These are phyloP conservation scores for Mycalesis mineus DNA, from an alignment of 2,888 invertebrate genomes.

Conservation along the genomic window DNA sequence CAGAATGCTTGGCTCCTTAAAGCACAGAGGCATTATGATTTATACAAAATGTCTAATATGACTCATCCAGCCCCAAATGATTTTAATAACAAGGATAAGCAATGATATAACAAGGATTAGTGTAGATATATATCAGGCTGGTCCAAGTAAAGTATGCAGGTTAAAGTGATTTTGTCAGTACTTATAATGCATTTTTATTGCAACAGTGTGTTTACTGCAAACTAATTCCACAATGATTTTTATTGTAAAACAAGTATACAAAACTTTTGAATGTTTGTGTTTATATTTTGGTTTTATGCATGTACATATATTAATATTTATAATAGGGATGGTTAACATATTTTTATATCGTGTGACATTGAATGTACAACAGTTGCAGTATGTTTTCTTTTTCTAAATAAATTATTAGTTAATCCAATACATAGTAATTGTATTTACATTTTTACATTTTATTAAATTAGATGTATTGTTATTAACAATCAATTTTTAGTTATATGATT, in stretches of 20 bases:
- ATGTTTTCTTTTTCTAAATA: conserved; percentile 1
- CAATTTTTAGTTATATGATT: neutral
- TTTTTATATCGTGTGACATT: conserved; percentile 27
- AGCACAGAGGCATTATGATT: conserved; percentile 60
- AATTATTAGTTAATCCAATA: conserved; percentile 2
- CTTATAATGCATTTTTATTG: neutral
- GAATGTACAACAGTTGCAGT: conserved; percentile 3
- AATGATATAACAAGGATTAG: conserved; percentile 34
- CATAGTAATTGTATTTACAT: conserved; percentile 3
- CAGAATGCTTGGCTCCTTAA: conserved; percentile 62
- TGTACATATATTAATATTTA: conserved; percentile 18
- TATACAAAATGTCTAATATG: conserved; percentile 64
- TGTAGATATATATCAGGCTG: conserved; percentile 10
- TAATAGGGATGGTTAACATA: conserved; percentile 18
- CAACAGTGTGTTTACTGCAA: neutral
- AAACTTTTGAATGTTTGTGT: conserved; percentile 11
- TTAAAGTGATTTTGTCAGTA: neutral
- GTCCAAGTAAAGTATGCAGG: conserved; percentile 13
- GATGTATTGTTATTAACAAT: neutral
- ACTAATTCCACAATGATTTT: neutral
- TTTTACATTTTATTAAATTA: neutral
- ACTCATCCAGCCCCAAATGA: conserved; percentile 61
- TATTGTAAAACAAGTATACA: neutral
- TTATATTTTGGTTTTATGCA: conserved; percentile 17
- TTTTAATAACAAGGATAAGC: conserved; percentile 63